A percentile compares a stretch with the other conserved stretches of the same genome.
Conservation (phyloP, 2,797 vertebrate genomes). For the Hoplostethus atlanticus region DNA sequence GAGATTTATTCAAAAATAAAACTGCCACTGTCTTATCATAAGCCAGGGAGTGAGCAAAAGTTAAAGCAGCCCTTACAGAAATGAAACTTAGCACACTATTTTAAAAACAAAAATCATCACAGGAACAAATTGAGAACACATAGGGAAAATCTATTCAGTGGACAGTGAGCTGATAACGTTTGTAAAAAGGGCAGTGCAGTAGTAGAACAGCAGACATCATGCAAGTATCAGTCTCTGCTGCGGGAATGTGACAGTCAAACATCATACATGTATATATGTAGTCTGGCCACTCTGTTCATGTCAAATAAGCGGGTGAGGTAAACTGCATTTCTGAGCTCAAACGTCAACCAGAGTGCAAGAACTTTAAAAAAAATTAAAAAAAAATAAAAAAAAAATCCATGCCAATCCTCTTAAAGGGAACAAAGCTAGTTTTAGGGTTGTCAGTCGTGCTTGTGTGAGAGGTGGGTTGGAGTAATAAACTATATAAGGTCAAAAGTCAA, state of each 20-base stretch:
- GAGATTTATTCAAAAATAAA: slow-evolving; percentile 82
- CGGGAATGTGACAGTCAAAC: slow-evolving; percentile 58
- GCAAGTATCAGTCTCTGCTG: slow-evolving; percentile 1
- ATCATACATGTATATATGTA: slow-evolving; percentile 44
- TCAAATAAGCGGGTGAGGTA: background rate
- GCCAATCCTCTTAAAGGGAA: background rate
- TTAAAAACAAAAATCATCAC: slow-evolving; percentile 62
- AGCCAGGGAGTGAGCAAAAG: slow-evolving; percentile 64
- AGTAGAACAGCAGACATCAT: slow-evolving; percentile 40
- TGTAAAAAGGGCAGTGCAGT: slow-evolving; percentile 49
- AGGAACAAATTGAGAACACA: slow-evolving; percentile 47
- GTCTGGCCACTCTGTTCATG: slow-evolving; percentile 13
- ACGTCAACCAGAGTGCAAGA: slow-evolving; percentile 1
- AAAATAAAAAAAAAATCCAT: background rate
- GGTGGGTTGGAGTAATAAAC: too few relatives aligned
- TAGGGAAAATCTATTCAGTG: slow-evolving; percentile 19
- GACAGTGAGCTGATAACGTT: slow-evolving; percentile 24
- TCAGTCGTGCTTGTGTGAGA: too few relatives aligned
- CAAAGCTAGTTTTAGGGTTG: background rate
- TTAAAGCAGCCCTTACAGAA: slow-evolving; percentile 65
- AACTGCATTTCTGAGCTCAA: slow-evolving; percentile 22
- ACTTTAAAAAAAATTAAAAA: slow-evolving; percentile 2
- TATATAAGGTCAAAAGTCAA: too few relatives aligned
- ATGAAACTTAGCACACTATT: slow-evolving; percentile 60
- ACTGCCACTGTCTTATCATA: slow-evolving; percentile 60